A percentile compares a stretch with the other conserved stretches of the same genome.
phyloP scores from a whole-genome alignment of 2,797 vertebrate species.

The Fringilla coelebs region DNA sequence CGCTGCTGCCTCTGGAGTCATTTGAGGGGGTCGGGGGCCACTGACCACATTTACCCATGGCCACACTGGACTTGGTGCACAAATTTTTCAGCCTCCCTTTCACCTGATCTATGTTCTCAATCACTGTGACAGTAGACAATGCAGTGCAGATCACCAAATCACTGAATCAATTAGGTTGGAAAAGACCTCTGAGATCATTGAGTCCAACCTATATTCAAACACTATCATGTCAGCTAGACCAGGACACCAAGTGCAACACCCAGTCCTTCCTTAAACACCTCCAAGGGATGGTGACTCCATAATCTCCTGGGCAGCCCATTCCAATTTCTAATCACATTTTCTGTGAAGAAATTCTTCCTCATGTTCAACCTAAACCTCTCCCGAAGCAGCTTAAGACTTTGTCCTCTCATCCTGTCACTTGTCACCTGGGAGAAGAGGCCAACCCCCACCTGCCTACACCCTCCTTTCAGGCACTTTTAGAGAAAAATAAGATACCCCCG shows the following conservation, averaged over 20 bases:
- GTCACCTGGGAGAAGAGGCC: not conserved
- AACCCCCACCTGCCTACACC: rapidly evolving
- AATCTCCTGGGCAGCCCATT: not conserved
- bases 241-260: not conserved
- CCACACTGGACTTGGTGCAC: not conserved
- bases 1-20: not conserved
- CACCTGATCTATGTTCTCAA: not conserved
- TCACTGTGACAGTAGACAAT: not conserved
- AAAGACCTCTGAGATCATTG: not conserved
- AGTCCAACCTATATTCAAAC: not conserved
- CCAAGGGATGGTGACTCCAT: not conserved
- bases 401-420: not conserved
- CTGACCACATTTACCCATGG: not conserved
- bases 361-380: not conserved
- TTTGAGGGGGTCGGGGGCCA: not conserved
- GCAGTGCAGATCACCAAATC: not conserved
- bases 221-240: not conserved
- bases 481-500: rapidly evolving
- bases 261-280: not conserved
- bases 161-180: not conserved
- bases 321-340: not conserved
- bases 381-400: not conserved
- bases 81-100: not conserved
- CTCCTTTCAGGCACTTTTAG: not conserved
- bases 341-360: not conserved